These are phyloP conservation scores for Drosophila kuntzei DNA, from an alignment of 2,888 invertebrate genomes.

Conservation along the genomic window DNA sequence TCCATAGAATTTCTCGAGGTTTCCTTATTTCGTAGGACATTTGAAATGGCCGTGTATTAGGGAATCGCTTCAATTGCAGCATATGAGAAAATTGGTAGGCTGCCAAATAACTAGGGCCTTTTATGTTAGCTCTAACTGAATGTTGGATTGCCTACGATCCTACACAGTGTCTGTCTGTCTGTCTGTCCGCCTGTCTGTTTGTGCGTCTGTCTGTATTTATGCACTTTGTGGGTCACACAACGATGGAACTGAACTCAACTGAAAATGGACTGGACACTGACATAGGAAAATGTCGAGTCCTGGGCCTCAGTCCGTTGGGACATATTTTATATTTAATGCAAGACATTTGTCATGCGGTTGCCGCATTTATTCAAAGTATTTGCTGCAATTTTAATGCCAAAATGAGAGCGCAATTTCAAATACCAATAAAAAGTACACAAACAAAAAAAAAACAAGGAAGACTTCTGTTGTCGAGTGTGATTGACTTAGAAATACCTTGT, in stretches of 20 bases:
- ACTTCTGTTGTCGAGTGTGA: background rate
- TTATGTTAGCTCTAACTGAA: constrained; percentile 33
- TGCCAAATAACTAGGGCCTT: constrained; percentile 37
- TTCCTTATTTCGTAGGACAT: background rate
- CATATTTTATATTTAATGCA: constrained; percentile 71
- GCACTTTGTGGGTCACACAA: constrained; percentile 49
- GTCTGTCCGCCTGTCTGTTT: background rate
- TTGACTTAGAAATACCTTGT: background rate
- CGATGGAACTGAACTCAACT: constrained; percentile 21
- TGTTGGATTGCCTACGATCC: constrained; percentile 39
- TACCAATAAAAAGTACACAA: constrained; percentile 33
- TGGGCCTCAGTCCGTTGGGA: constrained; percentile 45
- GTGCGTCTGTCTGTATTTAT: constrained; percentile 17
- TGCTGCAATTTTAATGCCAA: constrained; percentile 72
- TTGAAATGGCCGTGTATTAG: background rate
- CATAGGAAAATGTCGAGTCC: constrained; percentile 17
- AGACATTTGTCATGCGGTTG: constrained; percentile 70
- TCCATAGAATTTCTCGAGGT: background rate
- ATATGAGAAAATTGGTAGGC: constrained; percentile 27
- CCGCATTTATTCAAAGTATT: constrained; percentile 71
- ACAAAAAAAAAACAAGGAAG: constrained; percentile 3
- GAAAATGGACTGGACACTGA: constrained; percentile 33
- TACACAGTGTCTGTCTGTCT: constrained; percentile 1
- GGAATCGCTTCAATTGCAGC: constrained; percentile 14
- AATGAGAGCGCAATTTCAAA: constrained; percentile 69